These are phyloP conservation scores for Empidonax traillii DNA, from an alignment of 2,113 vertebrate species.

Conservation along the genomic window DNA sequence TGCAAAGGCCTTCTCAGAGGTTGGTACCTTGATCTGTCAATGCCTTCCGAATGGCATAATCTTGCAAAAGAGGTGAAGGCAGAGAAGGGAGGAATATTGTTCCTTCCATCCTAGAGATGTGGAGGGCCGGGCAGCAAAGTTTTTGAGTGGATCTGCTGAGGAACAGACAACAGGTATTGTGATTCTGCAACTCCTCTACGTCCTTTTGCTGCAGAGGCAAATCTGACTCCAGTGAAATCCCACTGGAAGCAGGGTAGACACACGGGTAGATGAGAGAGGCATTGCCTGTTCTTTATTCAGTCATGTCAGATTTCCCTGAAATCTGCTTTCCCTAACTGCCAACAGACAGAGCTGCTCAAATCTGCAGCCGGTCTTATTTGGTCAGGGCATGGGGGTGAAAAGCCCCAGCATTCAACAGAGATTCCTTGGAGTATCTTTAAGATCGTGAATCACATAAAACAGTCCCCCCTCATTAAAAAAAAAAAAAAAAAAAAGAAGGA, in stretches of 20 bases:
- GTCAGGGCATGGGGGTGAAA: neutral
- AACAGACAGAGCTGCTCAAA: neutral
- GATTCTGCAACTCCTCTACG: neutral
- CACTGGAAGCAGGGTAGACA: accelerated
- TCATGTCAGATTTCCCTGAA: neutral
- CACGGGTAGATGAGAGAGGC: neutral
- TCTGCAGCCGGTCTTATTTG: neutral
- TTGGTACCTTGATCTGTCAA: neutral
- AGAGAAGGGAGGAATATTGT: neutral
- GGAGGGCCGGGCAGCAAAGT: neutral
- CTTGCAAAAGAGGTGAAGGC: neutral
- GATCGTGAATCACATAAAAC: conserved; percentile 68
- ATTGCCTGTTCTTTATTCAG: neutral
- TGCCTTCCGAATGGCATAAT: neutral
- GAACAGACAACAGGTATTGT: neutral
- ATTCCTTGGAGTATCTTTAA: conserved; percentile 79
- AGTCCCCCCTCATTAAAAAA: conserved; percentile 59
- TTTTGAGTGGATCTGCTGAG: neutral
- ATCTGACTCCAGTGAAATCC: neutral
- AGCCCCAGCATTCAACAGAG: conserved; percentile 27
- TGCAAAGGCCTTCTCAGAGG: neutral
- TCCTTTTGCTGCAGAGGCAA: neutral
- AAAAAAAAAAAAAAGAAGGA: neutral
- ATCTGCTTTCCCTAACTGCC: neutral
- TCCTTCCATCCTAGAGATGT: neutral